Evolutionary conservation across 2,113 vertebrate genomes (phyloP).

Genomic region (Eleginops maclovinus): DNA sequence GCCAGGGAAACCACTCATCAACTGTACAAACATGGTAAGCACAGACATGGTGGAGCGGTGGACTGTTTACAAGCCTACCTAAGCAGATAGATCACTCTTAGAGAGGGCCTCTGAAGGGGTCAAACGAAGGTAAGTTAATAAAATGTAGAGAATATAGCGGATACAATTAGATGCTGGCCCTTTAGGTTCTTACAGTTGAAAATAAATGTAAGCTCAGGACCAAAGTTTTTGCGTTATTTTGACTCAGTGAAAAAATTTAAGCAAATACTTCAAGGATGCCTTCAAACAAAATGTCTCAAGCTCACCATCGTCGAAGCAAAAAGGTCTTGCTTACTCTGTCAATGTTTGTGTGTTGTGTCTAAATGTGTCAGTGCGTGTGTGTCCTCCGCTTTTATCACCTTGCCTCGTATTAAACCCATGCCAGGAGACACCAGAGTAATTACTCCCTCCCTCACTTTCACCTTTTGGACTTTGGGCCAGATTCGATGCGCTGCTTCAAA

Average conservation of each 20-base stretch:
- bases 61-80: constrained; percentile 61
- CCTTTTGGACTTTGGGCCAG: constrained; percentile 82
- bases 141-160: not conserved
- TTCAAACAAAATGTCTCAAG: not conserved
- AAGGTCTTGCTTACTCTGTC: not conserved
- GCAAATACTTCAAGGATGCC: constrained; percentile 1
- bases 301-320: too few relatives aligned
- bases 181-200: constrained; percentile 11
- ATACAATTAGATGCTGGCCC: not conserved
- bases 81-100: constrained; percentile 47
- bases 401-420: constrained; percentile 75
- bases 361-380: not conserved
- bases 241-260: constrained; percentile 10
- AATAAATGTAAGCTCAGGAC: constrained; percentile 5
- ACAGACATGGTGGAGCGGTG: constrained; percentile 58
- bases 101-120: constrained; percentile 10
- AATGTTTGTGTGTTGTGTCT: not conserved
- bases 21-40: constrained; percentile 73
- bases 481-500: constrained; percentile 79
- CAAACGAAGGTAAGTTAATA: not conserved
- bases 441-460: constrained; percentile 81
- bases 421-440: constrained; percentile 81
- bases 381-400: constrained; percentile 56
- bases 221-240: constrained; percentile 8
- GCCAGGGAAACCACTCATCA: constrained; percentile 64